Conservation (phyloP, 2,113 vertebrate species). For the Arenaria interpres region DNA sequence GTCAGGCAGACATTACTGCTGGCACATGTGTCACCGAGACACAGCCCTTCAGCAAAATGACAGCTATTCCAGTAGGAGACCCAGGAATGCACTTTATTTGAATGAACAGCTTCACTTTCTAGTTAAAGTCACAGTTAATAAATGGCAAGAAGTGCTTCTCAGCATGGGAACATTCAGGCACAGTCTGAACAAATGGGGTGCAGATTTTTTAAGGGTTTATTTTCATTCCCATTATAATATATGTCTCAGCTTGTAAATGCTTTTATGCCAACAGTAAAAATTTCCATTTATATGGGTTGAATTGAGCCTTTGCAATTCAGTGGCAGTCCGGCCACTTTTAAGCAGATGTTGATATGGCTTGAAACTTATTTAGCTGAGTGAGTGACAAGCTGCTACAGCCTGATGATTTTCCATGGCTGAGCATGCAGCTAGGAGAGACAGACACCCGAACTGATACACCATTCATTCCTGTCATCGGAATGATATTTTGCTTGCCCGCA, state of each 20-base stretch:
- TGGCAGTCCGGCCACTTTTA: constrained; percentile 19
- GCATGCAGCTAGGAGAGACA: neutral
- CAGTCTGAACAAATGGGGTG: constrained; percentile 62
- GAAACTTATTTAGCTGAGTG: constrained; percentile 24
- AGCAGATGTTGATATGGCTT: constrained; percentile 38
- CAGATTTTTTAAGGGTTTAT: constrained; percentile 62
- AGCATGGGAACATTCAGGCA: constrained; percentile 33
- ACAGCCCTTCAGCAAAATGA: constrained; percentile 13
- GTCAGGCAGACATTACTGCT: neutral
- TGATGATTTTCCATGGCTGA: neutral
- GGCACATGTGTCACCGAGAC: neutral
- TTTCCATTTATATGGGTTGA: constrained; percentile 39
- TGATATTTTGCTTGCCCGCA: neutral
- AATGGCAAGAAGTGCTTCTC: constrained; percentile 62
- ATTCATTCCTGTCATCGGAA: neutral
- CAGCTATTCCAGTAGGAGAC: constrained; percentile 51
- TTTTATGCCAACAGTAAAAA: constrained; percentile 51
- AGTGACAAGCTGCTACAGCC: constrained; percentile 13
- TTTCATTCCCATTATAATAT: constrained; percentile 9
- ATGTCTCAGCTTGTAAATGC: constrained; percentile 49
- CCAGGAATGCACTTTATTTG: constrained; percentile 40
- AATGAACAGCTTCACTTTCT: constrained; percentile 56
- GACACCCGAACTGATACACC: neutral
- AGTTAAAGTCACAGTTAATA: constrained; percentile 67
- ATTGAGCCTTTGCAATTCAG: constrained; percentile 43